Percentiles rank a stretch among this genome's conserved stretches.
These are phyloP conservation scores for Neotoma lepida DNA, from an alignment of 2,113 vertebrate species.

Conservation along the genomic window DNA sequence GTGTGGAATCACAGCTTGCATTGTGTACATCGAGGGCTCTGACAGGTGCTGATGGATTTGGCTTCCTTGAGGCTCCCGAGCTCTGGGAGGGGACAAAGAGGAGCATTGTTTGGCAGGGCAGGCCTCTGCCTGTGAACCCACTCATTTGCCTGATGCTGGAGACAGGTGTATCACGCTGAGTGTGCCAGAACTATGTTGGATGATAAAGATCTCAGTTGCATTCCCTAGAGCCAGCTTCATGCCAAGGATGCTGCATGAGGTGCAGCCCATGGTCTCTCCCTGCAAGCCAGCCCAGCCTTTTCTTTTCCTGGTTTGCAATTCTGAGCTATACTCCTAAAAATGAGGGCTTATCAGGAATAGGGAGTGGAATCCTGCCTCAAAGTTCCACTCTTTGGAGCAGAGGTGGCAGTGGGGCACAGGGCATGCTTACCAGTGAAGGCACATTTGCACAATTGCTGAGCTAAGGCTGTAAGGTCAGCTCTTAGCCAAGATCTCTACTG, in stretches of 20 bases:
- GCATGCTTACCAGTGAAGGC: neutral
- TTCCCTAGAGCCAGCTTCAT: slow-evolving; percentile 16
- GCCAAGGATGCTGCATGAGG: neutral
- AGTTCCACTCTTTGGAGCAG: neutral
- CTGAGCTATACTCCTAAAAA: neutral
- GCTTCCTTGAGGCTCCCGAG: slow-evolving; percentile 84
- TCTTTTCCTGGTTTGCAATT: neutral
- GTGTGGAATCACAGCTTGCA: slow-evolving; percentile 81
- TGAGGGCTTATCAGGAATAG: neutral
- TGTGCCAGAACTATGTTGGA: slow-evolving; percentile 84
- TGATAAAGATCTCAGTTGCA: slow-evolving; percentile 68
- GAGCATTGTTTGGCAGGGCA: slow-evolving; percentile 89
- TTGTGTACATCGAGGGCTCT: slow-evolving; percentile 73
- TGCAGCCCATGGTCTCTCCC: rapidly evolving
- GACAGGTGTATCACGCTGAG: slow-evolving; percentile 92
- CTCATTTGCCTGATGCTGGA: slow-evolving; percentile 87
- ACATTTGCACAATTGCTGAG: rapidly evolving
- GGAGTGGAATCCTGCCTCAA: neutral
- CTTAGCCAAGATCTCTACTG: rapidly evolving
- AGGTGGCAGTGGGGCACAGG: neutral
- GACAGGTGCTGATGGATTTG: slow-evolving; percentile 87
- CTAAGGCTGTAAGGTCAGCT: too few species aligned
- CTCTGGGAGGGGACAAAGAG: slow-evolving; percentile 88
- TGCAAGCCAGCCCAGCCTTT: neutral
- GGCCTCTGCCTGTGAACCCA: slow-evolving; percentile 87